phyloP scores from a whole-genome alignment of 2,113 vertebrate genomes.

The Mastomys coucha region DNA sequence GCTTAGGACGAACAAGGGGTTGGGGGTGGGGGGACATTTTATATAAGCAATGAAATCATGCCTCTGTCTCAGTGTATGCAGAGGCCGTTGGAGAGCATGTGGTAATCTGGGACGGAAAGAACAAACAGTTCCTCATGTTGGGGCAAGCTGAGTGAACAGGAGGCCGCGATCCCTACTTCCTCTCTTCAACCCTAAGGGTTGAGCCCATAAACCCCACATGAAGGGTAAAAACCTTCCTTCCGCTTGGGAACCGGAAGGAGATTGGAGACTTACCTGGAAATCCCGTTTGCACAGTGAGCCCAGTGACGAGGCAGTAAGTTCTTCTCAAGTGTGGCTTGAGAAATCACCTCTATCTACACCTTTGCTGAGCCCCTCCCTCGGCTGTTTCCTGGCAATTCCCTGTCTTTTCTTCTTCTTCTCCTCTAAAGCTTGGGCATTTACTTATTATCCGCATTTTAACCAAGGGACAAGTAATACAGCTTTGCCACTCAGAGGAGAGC shows the following conservation, averaged over 20 bases:
- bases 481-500: neutral
- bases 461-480: neutral
- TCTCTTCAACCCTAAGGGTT: neutral
- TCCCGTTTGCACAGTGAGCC: neutral
- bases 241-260: neutral
- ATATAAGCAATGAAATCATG: constrained; percentile 66
- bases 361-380: neutral
- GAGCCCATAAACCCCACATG: neutral
- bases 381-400: neutral
- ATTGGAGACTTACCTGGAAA: neutral
- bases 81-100: constrained; percentile 61
- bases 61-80: constrained; percentile 53
- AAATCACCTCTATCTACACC: neutral
- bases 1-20: constrained; percentile 3
- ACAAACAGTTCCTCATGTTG: neutral
- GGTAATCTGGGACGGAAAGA: constrained; percentile 58
- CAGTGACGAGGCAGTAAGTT: neutral
- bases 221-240: neutral
- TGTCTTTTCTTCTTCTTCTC: neutral
- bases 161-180: neutral
- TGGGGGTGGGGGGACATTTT: neutral
- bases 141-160: neutral
- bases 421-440: neutral
- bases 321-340: neutral
- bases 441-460: neutral